Evolutionary conservation across 1,140 invertebrate genomes (phyloP).

Genomic region (Brachionus rubens): DNA sequence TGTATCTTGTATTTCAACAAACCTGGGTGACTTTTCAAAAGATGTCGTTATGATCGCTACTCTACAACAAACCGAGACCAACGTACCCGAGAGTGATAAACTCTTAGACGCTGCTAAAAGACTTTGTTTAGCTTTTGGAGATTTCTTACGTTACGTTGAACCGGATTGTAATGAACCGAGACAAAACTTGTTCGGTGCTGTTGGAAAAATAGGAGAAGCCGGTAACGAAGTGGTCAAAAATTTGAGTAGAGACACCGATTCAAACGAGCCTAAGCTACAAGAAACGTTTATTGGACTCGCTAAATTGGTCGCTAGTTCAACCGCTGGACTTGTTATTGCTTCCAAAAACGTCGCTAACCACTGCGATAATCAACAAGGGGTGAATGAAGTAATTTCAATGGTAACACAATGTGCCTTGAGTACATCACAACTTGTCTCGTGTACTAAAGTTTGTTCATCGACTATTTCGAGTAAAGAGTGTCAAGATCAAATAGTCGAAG

Average conservation of each 20-base stretch:
- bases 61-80: slow-evolving; percentile 62
- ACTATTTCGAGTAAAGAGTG: slow-evolving; percentile 83
- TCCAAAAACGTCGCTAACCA: slow-evolving; percentile 69
- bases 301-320: slow-evolving; percentile 60
- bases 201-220: slow-evolving; percentile 88
- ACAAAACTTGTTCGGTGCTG: slow-evolving; percentile 86
- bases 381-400: slow-evolving; percentile 83
- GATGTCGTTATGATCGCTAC: slow-evolving; percentile 91
- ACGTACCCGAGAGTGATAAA: slow-evolving; percentile 69
- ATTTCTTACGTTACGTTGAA: slow-evolving; percentile 86
- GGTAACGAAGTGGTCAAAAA: slow-evolving; percentile 73
- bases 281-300: slow-evolving; percentile 57
- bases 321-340: slow-evolving; percentile 58
- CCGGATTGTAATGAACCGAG: slow-evolving; percentile 86
- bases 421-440: slow-evolving; percentile 93
- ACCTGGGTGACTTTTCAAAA: slow-evolving; percentile 90
- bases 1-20: slow-evolving; percentile 91
- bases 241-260: slow-evolving; percentile 45
- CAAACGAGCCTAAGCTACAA: slow-evolving; percentile 48
- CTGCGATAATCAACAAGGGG: slow-evolving; percentile 66
- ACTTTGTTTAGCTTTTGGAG: slow-evolving; percentile 87
- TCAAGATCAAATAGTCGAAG: slow-evolving; percentile 85
- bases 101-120: slow-evolving; percentile 85
- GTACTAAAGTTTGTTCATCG: slow-evolving; percentile 77
- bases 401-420: slow-evolving; percentile 93